Evolutionary conservation across 2,888 invertebrate species (phyloP), one percentile per base, ranked within the genome.

Genomic region (Amaurobius ferox): DNA sequence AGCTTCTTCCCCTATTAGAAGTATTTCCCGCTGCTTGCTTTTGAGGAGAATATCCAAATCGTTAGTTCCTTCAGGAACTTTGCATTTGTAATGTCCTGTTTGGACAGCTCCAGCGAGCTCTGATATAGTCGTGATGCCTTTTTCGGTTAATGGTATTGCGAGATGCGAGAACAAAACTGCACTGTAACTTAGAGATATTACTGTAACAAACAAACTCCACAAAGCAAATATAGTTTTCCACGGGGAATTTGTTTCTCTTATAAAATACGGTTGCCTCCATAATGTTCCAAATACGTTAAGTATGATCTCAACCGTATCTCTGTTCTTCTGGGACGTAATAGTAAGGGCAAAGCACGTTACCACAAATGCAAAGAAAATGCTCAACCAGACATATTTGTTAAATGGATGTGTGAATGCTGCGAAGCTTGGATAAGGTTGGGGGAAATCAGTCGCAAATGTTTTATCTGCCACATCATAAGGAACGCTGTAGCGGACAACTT

Each of bases 141-240:
- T 40, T n/a, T 44, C 32, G n/a, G 29, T 71, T 29, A 62, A 26
- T n/a, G 79, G 71, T 11, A 62, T 40, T 23, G 64, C 40, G 1
- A 79, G 39, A 23, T 40, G 71, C 26, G 79, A 79, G 16, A 71
- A n/a, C 9, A 79, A 67, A 1, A 64, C 48, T 6, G 48, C 29
- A 35, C 48, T 66, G 66, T 79, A 79, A 2, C 64, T n/a, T 3
- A 79, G 32, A n/a, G 44, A 26, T 23, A 79, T 35, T 13, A 79
- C 23, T 9, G 28, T 30, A 6, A 44, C 29, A 16, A 32, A 72
- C 7, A 66, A 29, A 1, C 32, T 11, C 79, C 79, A 79, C 6
- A 32, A n/a, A 5, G 28, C 19, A 6, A 39, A 55, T 3, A 40
- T 1, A 3, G 64, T 40, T 13, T 30, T 55, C 26, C 35, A 28